A percentile compares a stretch with the other conserved stretches of the same genome.
These are phyloP conservation scores for Drosophila quinaria DNA, from an alignment of 2,888 invertebrate genomes.

Conservation along the genomic window DNA sequence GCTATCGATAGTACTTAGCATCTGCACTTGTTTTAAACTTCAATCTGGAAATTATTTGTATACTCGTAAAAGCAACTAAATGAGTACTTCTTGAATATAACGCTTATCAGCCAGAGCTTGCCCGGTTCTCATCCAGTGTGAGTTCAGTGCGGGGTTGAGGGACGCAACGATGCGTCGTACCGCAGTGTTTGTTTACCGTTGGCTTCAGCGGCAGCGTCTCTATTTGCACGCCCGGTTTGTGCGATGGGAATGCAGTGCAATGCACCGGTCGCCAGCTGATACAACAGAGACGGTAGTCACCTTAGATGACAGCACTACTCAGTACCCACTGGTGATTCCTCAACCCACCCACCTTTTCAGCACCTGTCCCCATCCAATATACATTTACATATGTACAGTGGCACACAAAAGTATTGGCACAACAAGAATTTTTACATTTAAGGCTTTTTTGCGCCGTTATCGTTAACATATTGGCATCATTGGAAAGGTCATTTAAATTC, in stretches of 20 bases:
- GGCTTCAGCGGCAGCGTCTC: constrained; percentile 20
- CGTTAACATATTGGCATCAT: too few species aligned
- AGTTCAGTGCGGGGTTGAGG: constrained; percentile 29
- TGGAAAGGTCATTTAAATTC: too few species aligned
- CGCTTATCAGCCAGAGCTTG: constrained; percentile 35
- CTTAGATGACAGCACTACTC: constrained; percentile 15
- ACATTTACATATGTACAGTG: too few species aligned
- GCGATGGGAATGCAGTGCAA: constrained; percentile 41
- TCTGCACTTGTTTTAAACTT: neutral
- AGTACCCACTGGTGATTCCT: constrained; percentile 5
- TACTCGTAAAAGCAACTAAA: neutral
- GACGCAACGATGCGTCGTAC: neutral
- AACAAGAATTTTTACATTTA: too few species aligned
- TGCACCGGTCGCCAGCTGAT: constrained; percentile 43
- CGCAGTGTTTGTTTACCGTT: constrained; percentile 28
- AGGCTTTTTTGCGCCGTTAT: too few species aligned
- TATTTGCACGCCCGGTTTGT: constrained; percentile 33
- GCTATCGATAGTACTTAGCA: neutral
- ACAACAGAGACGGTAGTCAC: constrained; percentile 7
- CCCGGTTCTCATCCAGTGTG: neutral
- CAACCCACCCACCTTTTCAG: neutral
- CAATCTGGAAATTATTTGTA: neutral
- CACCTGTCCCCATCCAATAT: neutral
- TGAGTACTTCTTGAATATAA: constrained; percentile 9
- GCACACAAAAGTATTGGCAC: too few species aligned